Evolutionary conservation across 2,888 invertebrate genomes (phyloP), one percentile per base, ranked within the genome.

Genomic region (Zaprionus obscuricornis): DNA sequence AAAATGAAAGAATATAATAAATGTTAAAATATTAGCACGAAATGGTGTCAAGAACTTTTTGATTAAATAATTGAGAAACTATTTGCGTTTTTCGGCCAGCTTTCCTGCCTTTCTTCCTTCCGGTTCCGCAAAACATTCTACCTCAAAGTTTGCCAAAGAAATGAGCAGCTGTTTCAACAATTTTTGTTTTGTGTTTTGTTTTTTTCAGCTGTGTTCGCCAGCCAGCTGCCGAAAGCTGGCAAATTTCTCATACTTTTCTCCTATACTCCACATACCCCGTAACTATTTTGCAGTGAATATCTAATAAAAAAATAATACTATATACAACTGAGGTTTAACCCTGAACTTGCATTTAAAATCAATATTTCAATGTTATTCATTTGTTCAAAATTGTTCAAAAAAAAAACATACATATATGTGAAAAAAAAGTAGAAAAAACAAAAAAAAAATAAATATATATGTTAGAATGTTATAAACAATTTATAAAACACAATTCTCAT

Each of bases 281-380:
- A n/a, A n/a, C n/a, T n/a, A n/a, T n/a, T n/a, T n/a, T n/a, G n/a
- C n/a, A n/a, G 37, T 71, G 62, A 60, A 69, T 69, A 62, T 47
- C 69, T 69, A 69, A 69, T 68, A 55, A 72, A n/a, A n/a, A n/a
- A n/a, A n/a, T n/a, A n/a, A n/a, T n/a, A n/a, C n/a, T n/a, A n/a
- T n/a, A n/a, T 66, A 60, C 36, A 40, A 3, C 50, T 29, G 16
- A 46, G 26, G 40, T 20, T 34, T 70, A 74, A 63, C 78, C 82
- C 75, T 75, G 75, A 82, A 78, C 83, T 81, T 77, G 75, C 52
- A 66, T 81, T 71, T 55, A 50, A 69, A 85, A 85, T 85, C 82
- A 68, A 84, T 77, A 74, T 11, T 24, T 13, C 14, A n/a, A 31
- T n/a, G 14, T 31, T 31, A 39, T 47, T 50, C 46, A 67, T 47